Percentiles rank a stretch among this genome's conserved stretches.
Conservation (phyloP, 2,888 invertebrate species). For the Carcina quercana region DNA sequence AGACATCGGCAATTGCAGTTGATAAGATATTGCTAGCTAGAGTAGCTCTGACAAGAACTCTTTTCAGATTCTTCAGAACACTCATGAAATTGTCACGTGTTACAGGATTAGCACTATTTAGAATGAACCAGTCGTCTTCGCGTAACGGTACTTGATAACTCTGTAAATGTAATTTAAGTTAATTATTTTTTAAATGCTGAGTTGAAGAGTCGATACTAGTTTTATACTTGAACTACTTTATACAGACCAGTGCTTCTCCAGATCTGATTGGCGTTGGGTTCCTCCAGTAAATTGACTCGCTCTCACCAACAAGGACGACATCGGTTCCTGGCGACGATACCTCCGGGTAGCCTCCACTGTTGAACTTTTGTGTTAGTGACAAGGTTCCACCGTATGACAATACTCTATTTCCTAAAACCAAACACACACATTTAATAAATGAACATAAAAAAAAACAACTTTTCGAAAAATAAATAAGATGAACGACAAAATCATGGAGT, state of each 20-base stretch:
- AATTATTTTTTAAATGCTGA: neutral
- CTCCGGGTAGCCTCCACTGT: conserved; percentile 66
- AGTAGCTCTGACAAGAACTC: conserved; percentile 89
- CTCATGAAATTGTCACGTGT: conserved; percentile 89
- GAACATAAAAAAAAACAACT: no score
- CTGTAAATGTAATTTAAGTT: conserved; percentile 51
- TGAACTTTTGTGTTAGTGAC: conserved; percentile 82
- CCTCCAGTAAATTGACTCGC: conserved; percentile 84
- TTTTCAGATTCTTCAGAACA: conserved; percentile 87
- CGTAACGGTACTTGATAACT: conserved; percentile 77
- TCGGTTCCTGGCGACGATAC: conserved; percentile 80
- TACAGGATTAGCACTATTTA: conserved; percentile 36
- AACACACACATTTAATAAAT: no score
- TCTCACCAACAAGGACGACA: conserved; percentile 87
- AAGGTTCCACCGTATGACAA: conserved; percentile 91
- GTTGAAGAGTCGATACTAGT: neutral
- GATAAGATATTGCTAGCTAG: conserved; percentile 72
- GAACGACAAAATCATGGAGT: no score
- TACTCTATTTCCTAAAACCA: conserved; percentile 80
- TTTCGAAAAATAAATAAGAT: no score
- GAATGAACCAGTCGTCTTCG: conserved; percentile 77
- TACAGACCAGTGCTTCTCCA: conserved; percentile 73
- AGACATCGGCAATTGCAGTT: conserved; percentile 86
- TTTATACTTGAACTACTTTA: neutral
- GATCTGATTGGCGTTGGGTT: conserved; percentile 75